Evolutionary conservation across 2,888 invertebrate species (phyloP).

Genomic region (Iphiclides podalirius): DNA sequence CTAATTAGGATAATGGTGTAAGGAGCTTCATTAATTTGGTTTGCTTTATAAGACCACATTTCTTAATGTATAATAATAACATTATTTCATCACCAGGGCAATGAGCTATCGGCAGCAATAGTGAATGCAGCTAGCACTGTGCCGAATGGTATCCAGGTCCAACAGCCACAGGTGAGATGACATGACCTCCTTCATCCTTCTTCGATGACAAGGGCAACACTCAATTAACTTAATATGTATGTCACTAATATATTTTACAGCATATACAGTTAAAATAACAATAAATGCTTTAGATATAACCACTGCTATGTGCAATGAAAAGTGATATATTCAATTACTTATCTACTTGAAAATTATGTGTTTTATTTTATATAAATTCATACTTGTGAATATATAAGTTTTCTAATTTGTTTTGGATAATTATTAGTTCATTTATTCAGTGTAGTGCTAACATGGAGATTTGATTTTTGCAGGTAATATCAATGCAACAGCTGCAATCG

Average conservation of each 20-base stretch:
- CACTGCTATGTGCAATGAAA: too few relatives aligned
- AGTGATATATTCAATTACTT: too few relatives aligned
- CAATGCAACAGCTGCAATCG: constrained; percentile 81
- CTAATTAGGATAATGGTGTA: not conserved
- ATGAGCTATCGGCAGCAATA: constrained; percentile 74
- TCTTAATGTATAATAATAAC: not conserved
- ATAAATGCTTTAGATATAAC: too few relatives aligned
- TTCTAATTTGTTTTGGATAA: too few relatives aligned
- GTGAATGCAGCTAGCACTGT: constrained; percentile 71
- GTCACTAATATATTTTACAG: not conserved
- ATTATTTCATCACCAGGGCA: constrained; percentile 55
- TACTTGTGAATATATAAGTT: too few relatives aligned
- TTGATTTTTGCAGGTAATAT: constrained; percentile 64
- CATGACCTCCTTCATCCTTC: not conserved
- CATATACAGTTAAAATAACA: not conserved
- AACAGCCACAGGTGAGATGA: constrained; percentile 66
- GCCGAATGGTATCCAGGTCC: constrained; percentile 71
- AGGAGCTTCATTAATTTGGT: not conserved
- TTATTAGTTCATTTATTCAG: too few relatives aligned
- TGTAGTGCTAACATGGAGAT: too few relatives aligned
- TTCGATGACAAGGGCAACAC: not conserved
- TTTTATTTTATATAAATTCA: too few relatives aligned
- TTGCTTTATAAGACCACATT: not conserved
- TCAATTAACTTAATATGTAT: not conserved
- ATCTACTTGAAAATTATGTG: too few relatives aligned